Evolutionary conservation across 2,113 vertebrate species (phyloP), one percentile per base, ranked within the genome.

Genomic region (Phaetusa simplex): DNA sequence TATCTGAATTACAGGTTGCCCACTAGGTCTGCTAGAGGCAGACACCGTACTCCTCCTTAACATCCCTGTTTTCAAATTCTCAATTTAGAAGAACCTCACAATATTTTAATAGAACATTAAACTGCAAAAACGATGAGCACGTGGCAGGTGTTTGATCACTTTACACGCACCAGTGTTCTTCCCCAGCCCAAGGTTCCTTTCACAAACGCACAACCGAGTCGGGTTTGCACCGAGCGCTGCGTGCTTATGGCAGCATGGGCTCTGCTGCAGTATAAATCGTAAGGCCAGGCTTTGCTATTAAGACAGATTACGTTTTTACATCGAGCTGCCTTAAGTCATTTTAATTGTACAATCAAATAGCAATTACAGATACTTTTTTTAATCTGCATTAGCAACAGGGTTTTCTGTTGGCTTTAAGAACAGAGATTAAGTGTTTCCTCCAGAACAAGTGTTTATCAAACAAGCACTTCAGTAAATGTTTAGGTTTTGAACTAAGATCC

Each of bases 211-310:
- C 36, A 14, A 2, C 12, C 56, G 30, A 12, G 36, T 0, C 0
- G 0, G 42, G 79, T 8, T 43, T 30, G 53, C 50, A 7, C 7
- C 0, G 4, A 64, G 55, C 0, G 2, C 43, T 4, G 13, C 0
- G 32, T 8, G 42, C 34, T 52, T 11, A 1, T 0, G 0, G 9
- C 58, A 76, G 72, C 58, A 30, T 4, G 2, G 47, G 16, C 29
- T 71, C 52, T 38, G 74, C 91, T 43, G 42, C 49, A 14, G 24
- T 2, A 29, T 17, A 22, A 22, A 49, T 2, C 3, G 4, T 3
- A 61, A 52, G 23, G 40, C 53, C 4, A 1, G 38, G 43, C 77
- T 78, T 24, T 58, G 26, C 50, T 78, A 3, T 7, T 49, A 66
- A 53, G 14, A 45, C 36, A 69, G 32, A 70, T 64, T 49, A 67